Base-by-base conservation (phyloP, 2,113 vertebrate species). In the Hypanus sabinus region DNA sequence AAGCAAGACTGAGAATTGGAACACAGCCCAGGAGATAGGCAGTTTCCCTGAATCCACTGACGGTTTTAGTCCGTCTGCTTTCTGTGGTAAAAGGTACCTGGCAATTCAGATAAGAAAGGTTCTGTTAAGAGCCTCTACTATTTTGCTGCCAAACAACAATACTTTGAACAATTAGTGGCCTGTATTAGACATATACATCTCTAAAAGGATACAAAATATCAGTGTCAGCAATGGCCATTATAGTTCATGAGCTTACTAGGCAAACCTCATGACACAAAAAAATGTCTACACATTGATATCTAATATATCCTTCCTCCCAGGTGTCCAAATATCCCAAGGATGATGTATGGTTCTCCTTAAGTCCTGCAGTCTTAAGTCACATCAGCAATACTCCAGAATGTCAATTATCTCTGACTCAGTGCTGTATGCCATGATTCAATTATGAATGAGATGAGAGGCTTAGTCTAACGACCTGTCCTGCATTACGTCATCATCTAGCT, bases 281-380 rank as follows among this genome's bases (percentile, higher is more conserved):
- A 85, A 24, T 85, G 81, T 60, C 55, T 30, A 57, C 55, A 60
- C 55, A 85, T 57, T 24, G 55, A 60, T 85, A 85, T 60, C 46
- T 85, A 60, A 60, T 85, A 85, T 60, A 60, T 85, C 81, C 55
- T 30, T 55, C 24, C 81, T 60, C 46, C 55, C 81, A 85, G 55
- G 81, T 85, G 46, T 60, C 81, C 81, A 85, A 85, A 85, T 57
- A 85, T 85, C 81, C 81, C 60, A 27, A 30, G 81, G 55, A 85
- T 85, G 81, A 85, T 85, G 11, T 85, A 85, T 60, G 55, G 20
- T 46, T 85, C 24, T 30, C 81, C 11, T 60, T 85, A 57, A 85
- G 11, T 30, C 81, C 12, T 85, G 81, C 81, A 85, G 46, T 85
- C 55, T 60, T 73, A 57, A 60, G 27, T 85, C 55, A 0, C 55